A percentile compares a stretch with the other conserved stretches of the same genome.
Conservation (phyloP, 2,113 vertebrate genomes). For the Cyphotilapia sp. region DNA sequence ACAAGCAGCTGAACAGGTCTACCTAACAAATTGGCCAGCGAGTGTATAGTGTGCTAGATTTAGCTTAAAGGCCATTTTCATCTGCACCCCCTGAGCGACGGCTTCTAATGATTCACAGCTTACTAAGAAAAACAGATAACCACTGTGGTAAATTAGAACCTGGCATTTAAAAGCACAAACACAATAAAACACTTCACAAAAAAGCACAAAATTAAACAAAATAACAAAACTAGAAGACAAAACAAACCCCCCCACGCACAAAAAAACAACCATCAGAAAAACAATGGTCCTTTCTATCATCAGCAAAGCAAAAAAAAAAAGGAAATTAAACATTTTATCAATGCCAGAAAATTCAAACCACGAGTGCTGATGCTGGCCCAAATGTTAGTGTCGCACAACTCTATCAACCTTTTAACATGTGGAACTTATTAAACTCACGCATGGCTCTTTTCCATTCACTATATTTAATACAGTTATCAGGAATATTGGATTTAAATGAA, state of each 20-base stretch:
- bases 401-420: neutral
- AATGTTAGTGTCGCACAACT: neutral
- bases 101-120: neutral
- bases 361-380: neutral
- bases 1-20: neutral
- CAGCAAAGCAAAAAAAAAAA: neutral
- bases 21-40: neutral
- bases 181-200: neutral
- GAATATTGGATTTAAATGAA: neutral
- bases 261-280: neutral
- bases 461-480: neutral
- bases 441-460: neutral
- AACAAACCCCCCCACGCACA: neutral
- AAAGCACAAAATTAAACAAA: neutral
- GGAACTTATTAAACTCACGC: neutral
- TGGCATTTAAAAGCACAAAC: neutral
- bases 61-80: neutral
- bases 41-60: neutral
- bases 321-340: neutral
- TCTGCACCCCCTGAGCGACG: neutral
- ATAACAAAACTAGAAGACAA: neutral
- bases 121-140: neutral
- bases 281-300: neutral
- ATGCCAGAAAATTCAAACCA: neutral
- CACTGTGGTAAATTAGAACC: neutral